Base-by-base conservation (phyloP, 2,797 vertebrate species). In the Monodelphis domestica region DNA sequence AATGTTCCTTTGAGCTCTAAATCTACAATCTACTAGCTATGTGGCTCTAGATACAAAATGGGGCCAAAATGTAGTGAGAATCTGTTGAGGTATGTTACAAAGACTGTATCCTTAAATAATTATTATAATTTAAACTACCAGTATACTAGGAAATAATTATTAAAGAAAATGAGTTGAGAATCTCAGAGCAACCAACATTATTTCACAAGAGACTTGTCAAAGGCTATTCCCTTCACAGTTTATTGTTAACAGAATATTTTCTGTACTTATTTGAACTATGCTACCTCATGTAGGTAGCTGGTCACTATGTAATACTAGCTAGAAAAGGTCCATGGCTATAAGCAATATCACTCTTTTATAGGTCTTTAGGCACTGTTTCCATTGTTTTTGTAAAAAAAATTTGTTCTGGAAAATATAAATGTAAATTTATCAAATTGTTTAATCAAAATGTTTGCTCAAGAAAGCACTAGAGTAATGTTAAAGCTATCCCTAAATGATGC, bases 361-460 rank as follows among this genome's bases (percentile, higher is more conserved):
- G 94, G 93, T 54, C 70, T 95, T 96, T n/a, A 24, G 91, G 90
- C 91, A 96, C 59, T 51, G 24, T 57, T 96, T 93, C n/a, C 95
- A 92, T 57, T 90, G 94, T 33, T 63, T 15, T 52, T 92, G 15
- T 89, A 33, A 11, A 17, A 11, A 17, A 90, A 95, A 55, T 52
- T 96, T 84, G 78, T 38, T 94, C 17, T 53, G 95, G 91, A 97
- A 94, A 97, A 95, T 12, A 89, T 84, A 54, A 91, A 88, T n/a
- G 24, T 92, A 93, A 87, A 88, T 84, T 97, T 96, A 59, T n/a
- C 17, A 93, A 92, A 52, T 38, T 29, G 30, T 53, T 97, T 95
- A 97, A 95, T 95, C 95, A 97, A 97, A 91, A 55, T 54, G 90
- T 54, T 45, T 84, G 92, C 56, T 93, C 92, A 95, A 96, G 53